A percentile compares a stretch with the other conserved stretches of the same genome.
Evolutionary conservation across 1,140 invertebrate species (phyloP).

Genomic region (Eupeodes corollae): DNA sequence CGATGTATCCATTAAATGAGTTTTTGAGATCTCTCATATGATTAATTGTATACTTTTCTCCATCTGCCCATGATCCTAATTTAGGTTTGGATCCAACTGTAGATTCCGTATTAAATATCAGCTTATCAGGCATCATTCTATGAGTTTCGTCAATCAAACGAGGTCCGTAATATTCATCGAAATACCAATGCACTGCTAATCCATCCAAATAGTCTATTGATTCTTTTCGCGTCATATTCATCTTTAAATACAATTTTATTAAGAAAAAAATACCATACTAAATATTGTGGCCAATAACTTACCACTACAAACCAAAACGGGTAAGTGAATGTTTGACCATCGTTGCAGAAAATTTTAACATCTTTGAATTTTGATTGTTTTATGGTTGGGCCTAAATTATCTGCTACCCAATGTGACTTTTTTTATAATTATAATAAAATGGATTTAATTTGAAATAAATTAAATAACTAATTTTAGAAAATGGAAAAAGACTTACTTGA

Average conservation of each 20-base stretch:
- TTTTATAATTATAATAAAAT: not conserved
- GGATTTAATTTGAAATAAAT: not conserved
- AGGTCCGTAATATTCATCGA: slow-evolving; percentile 44
- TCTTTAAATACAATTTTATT: no score
- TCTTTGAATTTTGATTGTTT: slow-evolving; percentile 43
- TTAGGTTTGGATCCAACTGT: slow-evolving; percentile 47
- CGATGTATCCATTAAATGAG: slow-evolving; percentile 64
- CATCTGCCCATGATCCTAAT: slow-evolving; percentile 64
- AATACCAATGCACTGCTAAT: slow-evolving; percentile 75
- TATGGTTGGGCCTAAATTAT: slow-evolving; percentile 58
- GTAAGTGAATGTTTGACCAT: slow-evolving; percentile 57
- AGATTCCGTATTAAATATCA: slow-evolving; percentile 68
- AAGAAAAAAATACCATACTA: no score
- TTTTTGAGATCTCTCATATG: slow-evolving; percentile 55
- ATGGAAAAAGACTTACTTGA: slow-evolving; percentile 27
- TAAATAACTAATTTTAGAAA: not conserved
- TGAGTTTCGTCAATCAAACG: slow-evolving; percentile 44
- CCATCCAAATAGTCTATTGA: slow-evolving; percentile 64
- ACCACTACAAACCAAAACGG: slow-evolving; percentile 52
- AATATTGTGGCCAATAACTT: slow-evolving; percentile 5
- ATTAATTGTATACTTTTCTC: slow-evolving; percentile 45
- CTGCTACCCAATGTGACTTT: slow-evolving; percentile 50
- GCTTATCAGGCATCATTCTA: slow-evolving; percentile 52
- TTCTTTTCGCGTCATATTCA: slow-evolving; percentile 43
- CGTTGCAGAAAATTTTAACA: slow-evolving; percentile 53